Base-by-base conservation (phyloP, 1,140 invertebrate genomes). In the Calliphora vicina region DNA sequence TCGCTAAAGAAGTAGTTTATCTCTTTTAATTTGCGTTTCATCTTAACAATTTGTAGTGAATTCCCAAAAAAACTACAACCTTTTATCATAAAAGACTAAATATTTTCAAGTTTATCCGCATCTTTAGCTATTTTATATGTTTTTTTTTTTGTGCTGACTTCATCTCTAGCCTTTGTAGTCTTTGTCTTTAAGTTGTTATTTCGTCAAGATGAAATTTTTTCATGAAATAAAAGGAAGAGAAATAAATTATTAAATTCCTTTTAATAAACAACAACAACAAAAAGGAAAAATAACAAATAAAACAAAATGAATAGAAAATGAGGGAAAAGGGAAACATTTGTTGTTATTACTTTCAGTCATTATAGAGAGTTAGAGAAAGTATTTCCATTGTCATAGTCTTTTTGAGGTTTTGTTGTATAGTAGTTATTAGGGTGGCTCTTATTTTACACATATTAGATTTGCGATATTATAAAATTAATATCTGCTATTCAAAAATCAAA, bases 51-150 rank as follows among this genome's bases (percentile, higher is more conserved):
- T n/a, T n/a, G n/a, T n/a, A n/a, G n/a, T n/a, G n/a, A n/a, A n/a
- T n/a, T n/a, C n/a, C n/a, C n/a, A n/a, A n/a, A n/a, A n/a, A n/a
- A n/a, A n/a, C n/a, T n/a, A n/a, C n/a, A n/a, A n/a, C n/a, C n/a
- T n/a, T n/a, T n/a, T n/a, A n/a, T n/a, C n/a, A 6, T 67, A 67
- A 23, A 35, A 23, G 2, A 23, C 13, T 8, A 17, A 23, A 67
- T 67, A 67, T n/a, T 23, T 67, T 67, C 61, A 67, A 67, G 61
- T 67, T 67, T 67, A n/a, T 67, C 23, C 20, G n/a, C n/a, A n/a
- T n/a, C n/a, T n/a, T 23, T 23, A 20, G 20, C 10, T 67, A 8
- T 35, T 35, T 35, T 35, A 13, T 12, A 15, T 4, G 13, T 57
- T 57, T 15, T 13, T 12, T 15, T 57, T n/a, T 13, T 15, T 57